These are phyloP conservation scores for Apodemia mormo DNA, from an alignment of 2,888 invertebrate species.

Conservation along the genomic window DNA sequence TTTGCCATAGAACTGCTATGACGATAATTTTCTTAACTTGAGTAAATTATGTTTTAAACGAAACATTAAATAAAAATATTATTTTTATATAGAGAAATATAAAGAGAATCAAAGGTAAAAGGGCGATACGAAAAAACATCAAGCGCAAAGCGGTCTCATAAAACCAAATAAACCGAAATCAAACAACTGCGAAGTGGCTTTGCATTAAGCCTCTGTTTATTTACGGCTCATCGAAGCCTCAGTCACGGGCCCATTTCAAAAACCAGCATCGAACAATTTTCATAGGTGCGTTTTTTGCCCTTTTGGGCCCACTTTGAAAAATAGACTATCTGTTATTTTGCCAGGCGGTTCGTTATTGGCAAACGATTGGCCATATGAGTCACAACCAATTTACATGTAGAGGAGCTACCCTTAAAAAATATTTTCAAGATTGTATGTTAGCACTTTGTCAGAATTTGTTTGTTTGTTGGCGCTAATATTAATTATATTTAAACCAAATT, in stretches of 20 bases:
- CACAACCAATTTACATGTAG: no score
- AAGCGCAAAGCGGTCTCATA: constrained; percentile 16
- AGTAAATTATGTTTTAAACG: background rate
- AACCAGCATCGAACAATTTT: background rate
- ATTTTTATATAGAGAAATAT: constrained; percentile 5
- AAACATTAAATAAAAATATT: background rate
- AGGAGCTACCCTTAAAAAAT: no score
- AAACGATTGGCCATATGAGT: no score
- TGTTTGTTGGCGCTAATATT: no score
- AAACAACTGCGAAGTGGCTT: constrained; percentile 55
- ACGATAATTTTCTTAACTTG: no score
- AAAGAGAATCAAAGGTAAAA: constrained; percentile 19
- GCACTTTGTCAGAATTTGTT: no score
- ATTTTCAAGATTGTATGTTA: no score
- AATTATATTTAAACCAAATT: no score
- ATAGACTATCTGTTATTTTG: no score
- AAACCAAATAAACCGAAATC: constrained; percentile 48
- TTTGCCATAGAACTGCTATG: no score
- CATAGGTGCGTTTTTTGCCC: background rate
- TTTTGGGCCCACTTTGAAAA: background rate
- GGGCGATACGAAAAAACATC: constrained; percentile 18
- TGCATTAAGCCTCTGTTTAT: constrained; percentile 63
- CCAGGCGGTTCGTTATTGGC: no score
- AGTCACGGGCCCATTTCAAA: background rate
- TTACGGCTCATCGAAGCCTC: constrained; percentile 57